phyloP scores from a whole-genome alignment of 2,888 invertebrate genomes.

The Calliphora vomitoria region DNA sequence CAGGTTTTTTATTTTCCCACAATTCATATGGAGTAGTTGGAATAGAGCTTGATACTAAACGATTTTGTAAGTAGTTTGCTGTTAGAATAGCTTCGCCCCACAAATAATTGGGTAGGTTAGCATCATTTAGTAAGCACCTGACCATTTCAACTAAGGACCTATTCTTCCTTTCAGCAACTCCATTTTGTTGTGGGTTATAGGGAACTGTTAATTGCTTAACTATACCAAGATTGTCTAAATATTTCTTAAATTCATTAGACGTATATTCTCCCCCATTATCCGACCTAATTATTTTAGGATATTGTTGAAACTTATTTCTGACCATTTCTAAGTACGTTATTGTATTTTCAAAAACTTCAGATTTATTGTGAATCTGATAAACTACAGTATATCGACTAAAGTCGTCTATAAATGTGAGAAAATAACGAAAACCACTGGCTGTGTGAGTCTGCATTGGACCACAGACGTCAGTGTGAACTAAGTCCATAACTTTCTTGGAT shows the following conservation, averaged over 20 bases:
- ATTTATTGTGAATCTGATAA: constrained; percentile 18
- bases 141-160: constrained; percentile 21
- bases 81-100: constrained; percentile 6
- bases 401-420: constrained; percentile 24
- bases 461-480: constrained; percentile 4
- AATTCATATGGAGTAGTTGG: too few relatives aligned
- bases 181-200: constrained; percentile 4
- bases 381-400: constrained; percentile 28
- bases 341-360: constrained; percentile 22
- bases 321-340: background rate
- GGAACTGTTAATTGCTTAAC: background rate
- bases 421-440: background rate
- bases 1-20: too few relatives aligned
- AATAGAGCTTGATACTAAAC: background rate
- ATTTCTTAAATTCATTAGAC: too few relatives aligned
- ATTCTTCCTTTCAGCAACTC: constrained; percentile 25
- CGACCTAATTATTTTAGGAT: background rate
- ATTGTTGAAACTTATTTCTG: background rate
- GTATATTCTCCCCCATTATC: too few relatives aligned
- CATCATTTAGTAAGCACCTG: constrained; percentile 10
- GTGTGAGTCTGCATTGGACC: constrained; percentile 8
- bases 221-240: background rate
- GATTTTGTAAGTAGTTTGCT: constrained; percentile 12
- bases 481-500: background rate
- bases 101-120: background rate